Conservation (phyloP, 2,888 invertebrate genomes). For the Calameuta pallipes region DNA sequence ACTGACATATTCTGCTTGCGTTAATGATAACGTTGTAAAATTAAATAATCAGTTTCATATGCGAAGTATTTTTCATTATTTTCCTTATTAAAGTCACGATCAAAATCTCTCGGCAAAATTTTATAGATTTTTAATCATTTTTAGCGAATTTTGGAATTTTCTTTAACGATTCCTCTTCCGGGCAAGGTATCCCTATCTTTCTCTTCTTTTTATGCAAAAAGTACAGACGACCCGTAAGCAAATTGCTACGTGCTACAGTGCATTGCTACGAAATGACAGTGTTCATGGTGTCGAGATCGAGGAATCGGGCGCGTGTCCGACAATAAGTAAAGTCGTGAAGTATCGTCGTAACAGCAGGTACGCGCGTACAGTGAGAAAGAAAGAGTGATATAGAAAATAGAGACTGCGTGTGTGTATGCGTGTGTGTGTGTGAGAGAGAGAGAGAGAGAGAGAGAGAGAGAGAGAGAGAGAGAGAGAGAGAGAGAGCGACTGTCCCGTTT, state of each 20-base stretch:
- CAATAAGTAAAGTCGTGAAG: neutral
- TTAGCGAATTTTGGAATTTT: neutral
- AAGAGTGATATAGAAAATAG: neutral
- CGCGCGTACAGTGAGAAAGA: neutral
- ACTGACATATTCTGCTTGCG: neutral
- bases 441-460: too few relatives aligned
- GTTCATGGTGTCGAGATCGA: neutral
- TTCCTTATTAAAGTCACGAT: neutral
- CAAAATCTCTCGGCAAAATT: too few relatives aligned
- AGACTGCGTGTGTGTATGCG: neutral
- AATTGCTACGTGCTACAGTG: neutral
- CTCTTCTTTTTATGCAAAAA: neutral
- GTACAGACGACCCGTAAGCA: neutral
- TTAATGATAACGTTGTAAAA: neutral
- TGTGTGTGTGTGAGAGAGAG: too few relatives aligned
- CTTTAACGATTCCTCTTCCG: neutral
- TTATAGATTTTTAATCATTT: too few relatives aligned
- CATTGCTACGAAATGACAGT: neutral
- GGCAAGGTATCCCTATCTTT: neutral
- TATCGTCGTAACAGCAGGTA: neutral
- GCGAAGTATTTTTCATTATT: neutral
- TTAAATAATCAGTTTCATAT: neutral
- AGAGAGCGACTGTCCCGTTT: constrained; percentile 23
- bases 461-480: neutral
- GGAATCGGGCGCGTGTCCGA: neutral